Conservation (phyloP, 2,888 invertebrate species). For the Catocala nupta region DNA sequence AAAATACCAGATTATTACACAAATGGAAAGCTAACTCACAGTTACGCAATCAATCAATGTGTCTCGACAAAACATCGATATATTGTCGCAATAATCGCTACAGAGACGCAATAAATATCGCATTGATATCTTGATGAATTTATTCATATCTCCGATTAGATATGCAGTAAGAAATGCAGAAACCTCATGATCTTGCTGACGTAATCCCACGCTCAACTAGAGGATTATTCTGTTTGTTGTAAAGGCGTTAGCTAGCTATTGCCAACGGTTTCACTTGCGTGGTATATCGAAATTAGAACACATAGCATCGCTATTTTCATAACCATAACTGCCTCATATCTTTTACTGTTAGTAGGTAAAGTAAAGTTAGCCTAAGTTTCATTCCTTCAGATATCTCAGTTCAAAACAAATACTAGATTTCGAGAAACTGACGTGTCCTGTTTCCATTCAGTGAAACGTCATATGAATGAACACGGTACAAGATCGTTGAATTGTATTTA, state of each 20-base stretch:
- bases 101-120: constrained; percentile 60
- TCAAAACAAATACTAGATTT: too few species aligned
- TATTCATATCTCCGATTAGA: constrained; percentile 72
- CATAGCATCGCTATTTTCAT: too few species aligned
- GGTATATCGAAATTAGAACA: background rate
- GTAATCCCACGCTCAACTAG: constrained; percentile 64
- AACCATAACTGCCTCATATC: too few species aligned
- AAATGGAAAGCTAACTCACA: constrained; percentile 26
- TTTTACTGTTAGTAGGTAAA: too few species aligned
- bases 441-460: too few species aligned
- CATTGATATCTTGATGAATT: constrained; percentile 71
- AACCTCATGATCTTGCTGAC: constrained; percentile 67
- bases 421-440: too few species aligned
- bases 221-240: constrained; percentile 57
- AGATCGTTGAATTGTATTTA: too few species aligned
- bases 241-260: background rate
- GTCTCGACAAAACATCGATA: constrained; percentile 37
- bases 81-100: constrained; percentile 59
- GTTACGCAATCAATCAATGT: constrained; percentile 52
- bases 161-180: constrained; percentile 70
- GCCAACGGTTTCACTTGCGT: background rate
- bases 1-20: constrained; percentile 30
- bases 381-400: too few species aligned
- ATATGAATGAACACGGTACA: too few species aligned
- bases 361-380: too few species aligned